Evolutionary conservation across 2,888 invertebrate species (phyloP).

Genomic region (Lordiphosa fenestrarum): DNA sequence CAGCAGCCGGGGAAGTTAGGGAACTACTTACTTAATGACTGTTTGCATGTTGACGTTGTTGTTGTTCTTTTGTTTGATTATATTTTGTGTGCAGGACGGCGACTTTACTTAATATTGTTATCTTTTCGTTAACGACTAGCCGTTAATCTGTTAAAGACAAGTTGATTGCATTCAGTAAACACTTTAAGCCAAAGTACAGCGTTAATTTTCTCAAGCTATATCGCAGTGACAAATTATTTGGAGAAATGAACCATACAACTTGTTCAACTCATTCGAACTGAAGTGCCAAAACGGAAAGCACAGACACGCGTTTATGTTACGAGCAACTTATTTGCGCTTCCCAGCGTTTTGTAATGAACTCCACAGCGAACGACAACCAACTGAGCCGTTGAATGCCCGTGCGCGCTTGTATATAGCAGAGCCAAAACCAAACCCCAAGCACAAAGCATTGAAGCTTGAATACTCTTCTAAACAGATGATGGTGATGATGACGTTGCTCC

Average conservation of each 20-base stretch:
- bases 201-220: neutral
- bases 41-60: constrained; percentile 74
- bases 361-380: constrained; percentile 41
- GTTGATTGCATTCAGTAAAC: constrained; percentile 48
- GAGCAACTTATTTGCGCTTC: constrained; percentile 1
- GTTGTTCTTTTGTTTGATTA: constrained; percentile 15
- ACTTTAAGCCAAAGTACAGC: constrained; percentile 21
- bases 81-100: constrained; percentile 32
- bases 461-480: constrained; percentile 5
- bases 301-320: constrained; percentile 2
- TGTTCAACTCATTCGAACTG: constrained; percentile 31
- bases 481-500: too few species aligned
- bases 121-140: constrained; percentile 34
- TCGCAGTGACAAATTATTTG: too few species aligned
- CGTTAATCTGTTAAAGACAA: constrained; percentile 57
- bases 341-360: constrained; percentile 28
- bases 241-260: too few species aligned
- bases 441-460: constrained; percentile 7
- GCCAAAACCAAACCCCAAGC: constrained; percentile 6
- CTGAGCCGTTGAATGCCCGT: constrained; percentile 36
- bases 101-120: constrained; percentile 25
- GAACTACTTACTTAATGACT: constrained; percentile 77
- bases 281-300: constrained; percentile 25
- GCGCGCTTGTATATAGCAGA: constrained; percentile 30
- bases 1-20: neutral